Evolutionary conservation across 2,888 invertebrate species (phyloP).

Genomic region (Eucriotettix oculatus): DNA sequence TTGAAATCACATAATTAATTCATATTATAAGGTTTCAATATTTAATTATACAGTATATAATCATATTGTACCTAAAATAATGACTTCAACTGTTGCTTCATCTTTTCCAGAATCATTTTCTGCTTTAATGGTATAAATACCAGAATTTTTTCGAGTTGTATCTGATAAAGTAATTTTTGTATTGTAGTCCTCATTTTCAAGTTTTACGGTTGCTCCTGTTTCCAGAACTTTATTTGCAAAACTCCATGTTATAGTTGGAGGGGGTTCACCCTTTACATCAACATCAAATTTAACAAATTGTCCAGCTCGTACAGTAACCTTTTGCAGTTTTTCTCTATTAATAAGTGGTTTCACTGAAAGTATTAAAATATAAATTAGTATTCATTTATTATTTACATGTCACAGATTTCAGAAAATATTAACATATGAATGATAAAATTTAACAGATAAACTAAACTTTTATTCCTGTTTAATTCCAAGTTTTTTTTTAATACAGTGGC

Average conservation of each 20-base stretch:
- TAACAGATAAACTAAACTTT: no score
- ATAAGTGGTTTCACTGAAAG: constrained; percentile 81
- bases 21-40: no score
- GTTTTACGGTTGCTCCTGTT: constrained; percentile 47
- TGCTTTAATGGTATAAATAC: constrained; percentile 78
- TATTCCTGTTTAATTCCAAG: no score
- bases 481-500: no score
- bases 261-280: constrained; percentile 91
- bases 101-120: constrained; percentile 88
- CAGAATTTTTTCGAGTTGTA: constrained; percentile 70
- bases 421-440: no score
- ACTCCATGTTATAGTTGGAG: constrained; percentile 76
- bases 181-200: constrained; percentile 84
- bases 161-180: constrained; percentile 70
- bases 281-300: constrained; percentile 82
- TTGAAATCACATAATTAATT: no score
- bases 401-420: no score
- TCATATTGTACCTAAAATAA: constrained; percentile 45
- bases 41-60: neutral
- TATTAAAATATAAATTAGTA: neutral
- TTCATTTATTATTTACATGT: no score
- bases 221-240: constrained; percentile 50
- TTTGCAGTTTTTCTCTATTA: constrained; percentile 82
- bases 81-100: constrained; percentile 85
- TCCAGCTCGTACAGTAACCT: constrained; percentile 77